These are phyloP conservation scores for Eugnorisma glareosa DNA, from an alignment of 2,888 invertebrate species.

Conservation along the genomic window DNA sequence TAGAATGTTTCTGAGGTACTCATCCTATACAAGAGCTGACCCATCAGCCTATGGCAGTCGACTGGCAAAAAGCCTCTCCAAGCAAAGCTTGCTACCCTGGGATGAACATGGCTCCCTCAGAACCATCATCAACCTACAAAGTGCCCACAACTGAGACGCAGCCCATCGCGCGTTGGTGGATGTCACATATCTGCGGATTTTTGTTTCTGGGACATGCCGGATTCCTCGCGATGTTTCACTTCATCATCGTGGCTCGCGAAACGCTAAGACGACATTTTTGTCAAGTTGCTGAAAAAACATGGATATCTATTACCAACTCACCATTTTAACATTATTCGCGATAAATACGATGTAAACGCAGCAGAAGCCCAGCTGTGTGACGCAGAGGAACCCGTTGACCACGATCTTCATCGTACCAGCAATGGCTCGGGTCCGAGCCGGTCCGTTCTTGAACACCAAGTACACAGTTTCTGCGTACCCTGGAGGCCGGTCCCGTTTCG, in stretches of 20 bases:
- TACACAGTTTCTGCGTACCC: constrained; percentile 96
- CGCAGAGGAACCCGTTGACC: constrained; percentile 96
- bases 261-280: background rate
- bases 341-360: constrained; percentile 99
- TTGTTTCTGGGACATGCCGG: background rate
- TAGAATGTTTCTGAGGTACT: background rate
- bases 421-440: constrained; percentile 91
- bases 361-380: constrained; percentile 99
- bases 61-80: background rate
- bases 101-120: background rate
- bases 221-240: background rate
- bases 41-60: background rate
- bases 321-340: constrained; percentile 95
- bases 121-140: background rate
- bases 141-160: background rate
- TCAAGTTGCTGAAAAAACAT: background rate
- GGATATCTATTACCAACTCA: constrained; percentile 73
- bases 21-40: background rate
- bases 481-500: constrained; percentile 90
- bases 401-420: constrained; percentile 92
- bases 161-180: background rate
- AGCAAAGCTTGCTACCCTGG: background rate
- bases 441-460: constrained; percentile 94
- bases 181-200: background rate
- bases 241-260: background rate